Base-by-base conservation (phyloP, 2,113 vertebrate genomes). In the Ictalurus punctatus region DNA sequence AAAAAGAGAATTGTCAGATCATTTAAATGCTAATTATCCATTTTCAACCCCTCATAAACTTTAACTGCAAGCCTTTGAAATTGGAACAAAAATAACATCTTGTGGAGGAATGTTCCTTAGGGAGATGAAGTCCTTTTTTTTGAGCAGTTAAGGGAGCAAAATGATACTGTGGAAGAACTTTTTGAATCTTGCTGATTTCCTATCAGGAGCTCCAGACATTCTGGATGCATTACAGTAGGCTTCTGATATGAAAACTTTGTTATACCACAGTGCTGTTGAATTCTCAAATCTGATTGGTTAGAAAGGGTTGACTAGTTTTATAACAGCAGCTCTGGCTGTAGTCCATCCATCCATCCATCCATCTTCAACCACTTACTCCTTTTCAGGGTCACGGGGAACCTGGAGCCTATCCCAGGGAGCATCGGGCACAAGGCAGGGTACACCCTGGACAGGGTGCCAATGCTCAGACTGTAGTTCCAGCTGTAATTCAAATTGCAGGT, bases 11-110 rank as follows among this genome's bases (percentile, higher is more conserved):
- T 86, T 76, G 88, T 89, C 85, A 88, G 88, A 90, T 91, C 91
- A 87, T 91, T 92, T 92, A 89, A 92, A 92, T 91, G 91, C 90
- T 92, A 92, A 92, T 92, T 91, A 92, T 91, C 90, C 91, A 90
- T 92, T 92, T 90, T 92, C 91, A 92, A 91, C 88, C 91, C 90
- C 84, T 92, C 91, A 92, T 92, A 92, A 92, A 92, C 86, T 92
- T 92, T 92, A 91, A 92, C 88, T 90, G 90, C 88, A 76, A 88
- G 90, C 84, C 88, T 90, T 88, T 85, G 81, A 91, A 89, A 91
- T 88, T 87, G 89, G 65, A 90, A 85, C 90, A 88, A 92, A 92
- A 92, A 92, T 92, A 92, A 90, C 86, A 90, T 89, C 86, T 90
- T 90, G 88, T 85, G 88, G 87, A 87, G 78, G 88, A 92, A 89